A percentile compares a stretch with the other conserved stretches of the same genome.
Evolutionary conservation across 2,888 invertebrate species (phyloP).

Genomic region (Heliconius erato): DNA sequence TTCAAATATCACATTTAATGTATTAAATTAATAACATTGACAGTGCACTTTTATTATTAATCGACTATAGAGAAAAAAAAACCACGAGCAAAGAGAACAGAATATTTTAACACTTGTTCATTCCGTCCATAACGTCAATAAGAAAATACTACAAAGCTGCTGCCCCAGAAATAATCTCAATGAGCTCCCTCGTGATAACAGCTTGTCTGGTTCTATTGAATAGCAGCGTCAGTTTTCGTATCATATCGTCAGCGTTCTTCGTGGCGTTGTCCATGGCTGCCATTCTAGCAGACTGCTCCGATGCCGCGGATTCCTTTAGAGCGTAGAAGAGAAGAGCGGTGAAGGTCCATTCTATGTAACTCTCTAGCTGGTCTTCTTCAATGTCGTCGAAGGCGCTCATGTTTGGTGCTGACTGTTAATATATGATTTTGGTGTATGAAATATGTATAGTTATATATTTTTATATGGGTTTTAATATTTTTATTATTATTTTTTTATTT

Average conservation of each 20-base stretch:
- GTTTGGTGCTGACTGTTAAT: conserved; percentile 85
- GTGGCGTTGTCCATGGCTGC: conserved; percentile 94
- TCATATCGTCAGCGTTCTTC: conserved; percentile 94
- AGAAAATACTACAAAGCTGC: conserved; percentile 81
- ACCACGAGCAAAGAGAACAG: not conserved
- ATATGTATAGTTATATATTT: not conserved
- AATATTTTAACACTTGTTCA: not conserved
- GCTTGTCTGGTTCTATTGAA: conserved; percentile 93
- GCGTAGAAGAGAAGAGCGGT: conserved; percentile 90
- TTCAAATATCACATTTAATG: not conserved
- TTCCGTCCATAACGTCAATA: not conserved
- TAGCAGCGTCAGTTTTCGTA: conserved; percentile 89
- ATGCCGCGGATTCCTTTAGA: conserved; percentile 91
- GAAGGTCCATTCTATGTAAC: conserved; percentile 90
- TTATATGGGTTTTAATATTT: not conserved
- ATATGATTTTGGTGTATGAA: not conserved
- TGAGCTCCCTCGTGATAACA: conserved; percentile 95
- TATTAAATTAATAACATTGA: not conserved
- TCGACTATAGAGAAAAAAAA: not conserved
- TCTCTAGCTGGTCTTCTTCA: conserved; percentile 88
- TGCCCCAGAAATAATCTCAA: conserved; percentile 96
- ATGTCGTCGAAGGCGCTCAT: conserved; percentile 89
- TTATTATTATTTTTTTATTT: no score
- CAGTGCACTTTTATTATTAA: not conserved
- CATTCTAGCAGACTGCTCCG: conserved; percentile 93